These are phyloP conservation scores for Orthonevra nobilis DNA, from an alignment of 2,888 invertebrate species.

Conservation along the genomic window DNA sequence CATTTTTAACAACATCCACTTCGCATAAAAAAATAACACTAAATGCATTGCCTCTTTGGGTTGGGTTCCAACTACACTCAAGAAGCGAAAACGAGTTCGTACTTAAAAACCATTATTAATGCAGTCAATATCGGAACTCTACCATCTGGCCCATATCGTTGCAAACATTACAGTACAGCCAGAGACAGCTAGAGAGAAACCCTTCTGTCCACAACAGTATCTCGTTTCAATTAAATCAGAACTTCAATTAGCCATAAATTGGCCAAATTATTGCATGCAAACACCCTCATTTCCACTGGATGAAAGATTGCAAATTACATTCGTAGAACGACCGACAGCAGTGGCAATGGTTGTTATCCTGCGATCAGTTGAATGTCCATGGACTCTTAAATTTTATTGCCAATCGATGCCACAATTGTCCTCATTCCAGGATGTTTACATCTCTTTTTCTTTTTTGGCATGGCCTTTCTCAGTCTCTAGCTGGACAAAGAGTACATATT, in stretches of 20 bases:
- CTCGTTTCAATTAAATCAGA: slow-evolving; percentile 63
- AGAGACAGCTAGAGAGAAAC: no score
- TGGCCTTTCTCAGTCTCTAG: not conserved
- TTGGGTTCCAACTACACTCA: no score
- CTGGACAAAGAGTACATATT: slow-evolving; percentile 19
- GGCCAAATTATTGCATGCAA: slow-evolving; percentile 62
- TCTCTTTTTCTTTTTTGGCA: slow-evolving; percentile 8
- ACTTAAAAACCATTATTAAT: no score
- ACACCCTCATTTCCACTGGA: slow-evolving; percentile 48
- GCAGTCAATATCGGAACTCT: no score
- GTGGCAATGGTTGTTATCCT: slow-evolving; percentile 21
- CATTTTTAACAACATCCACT: no score
- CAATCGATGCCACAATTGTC: slow-evolving; percentile 42
- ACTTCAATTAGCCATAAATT: slow-evolving; percentile 68
- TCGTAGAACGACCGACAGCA: slow-evolving; percentile 2
- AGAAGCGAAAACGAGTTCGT: no score
- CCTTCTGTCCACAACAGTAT: slow-evolving; percentile 25
- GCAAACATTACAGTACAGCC: no score
- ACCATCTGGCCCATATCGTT: no score
- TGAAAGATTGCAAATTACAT: slow-evolving; percentile 51
- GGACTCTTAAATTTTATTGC: slow-evolving; percentile 55
- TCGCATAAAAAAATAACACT: no score
- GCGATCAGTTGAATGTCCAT: slow-evolving; percentile 54
- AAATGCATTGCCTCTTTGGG: no score
- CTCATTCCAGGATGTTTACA: not conserved